A percentile compares a stretch with the other conserved stretches of the same genome.
These are phyloP conservation scores for Ostrea denselamellosa DNA, from an alignment of 1,140 invertebrate species.

Conservation along the genomic window DNA sequence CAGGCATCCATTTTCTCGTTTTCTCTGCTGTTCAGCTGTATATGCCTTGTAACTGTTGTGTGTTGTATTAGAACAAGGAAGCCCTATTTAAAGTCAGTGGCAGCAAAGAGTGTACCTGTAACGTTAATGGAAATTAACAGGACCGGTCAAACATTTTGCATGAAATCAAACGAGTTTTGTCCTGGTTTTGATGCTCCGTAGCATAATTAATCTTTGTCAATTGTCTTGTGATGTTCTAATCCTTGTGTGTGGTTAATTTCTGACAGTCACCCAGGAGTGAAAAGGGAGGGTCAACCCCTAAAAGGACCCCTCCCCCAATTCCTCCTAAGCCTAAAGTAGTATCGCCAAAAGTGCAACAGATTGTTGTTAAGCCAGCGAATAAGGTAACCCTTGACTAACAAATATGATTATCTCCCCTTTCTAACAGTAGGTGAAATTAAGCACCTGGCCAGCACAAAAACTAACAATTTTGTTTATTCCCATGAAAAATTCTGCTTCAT, in stretches of 20 bases:
- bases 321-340: slow-evolving; percentile 60
- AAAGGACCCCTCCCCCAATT: slow-evolving; percentile 64
- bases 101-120: background rate
- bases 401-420: slow-evolving; percentile 1
- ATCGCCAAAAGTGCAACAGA: slow-evolving; percentile 51
- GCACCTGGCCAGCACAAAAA: background rate
- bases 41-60: background rate
- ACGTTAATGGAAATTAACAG: background rate
- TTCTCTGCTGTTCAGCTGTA: background rate
- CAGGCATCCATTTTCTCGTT: background rate
- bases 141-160: background rate
- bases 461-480: background rate
- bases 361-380: slow-evolving; percentile 16
- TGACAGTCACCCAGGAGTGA: slow-evolving; percentile 48
- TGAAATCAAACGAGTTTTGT: slow-evolving; percentile 8
- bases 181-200: background rate
- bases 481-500: background rate
- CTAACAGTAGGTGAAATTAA: background rate
- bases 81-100: background rate
- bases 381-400: slow-evolving; percentile 38
- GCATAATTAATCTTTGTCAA: slow-evolving; percentile 6
- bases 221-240: slow-evolving; percentile 34
- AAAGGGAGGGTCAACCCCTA: slow-evolving; percentile 48
- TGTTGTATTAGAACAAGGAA: background rate
- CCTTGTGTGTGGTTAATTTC: slow-evolving; percentile 42